Evolutionary conservation across 2,888 invertebrate genomes (phyloP), one percentile per base, ranked within the genome.

Genomic region (Poecilobothrus nobilitatus): DNA sequence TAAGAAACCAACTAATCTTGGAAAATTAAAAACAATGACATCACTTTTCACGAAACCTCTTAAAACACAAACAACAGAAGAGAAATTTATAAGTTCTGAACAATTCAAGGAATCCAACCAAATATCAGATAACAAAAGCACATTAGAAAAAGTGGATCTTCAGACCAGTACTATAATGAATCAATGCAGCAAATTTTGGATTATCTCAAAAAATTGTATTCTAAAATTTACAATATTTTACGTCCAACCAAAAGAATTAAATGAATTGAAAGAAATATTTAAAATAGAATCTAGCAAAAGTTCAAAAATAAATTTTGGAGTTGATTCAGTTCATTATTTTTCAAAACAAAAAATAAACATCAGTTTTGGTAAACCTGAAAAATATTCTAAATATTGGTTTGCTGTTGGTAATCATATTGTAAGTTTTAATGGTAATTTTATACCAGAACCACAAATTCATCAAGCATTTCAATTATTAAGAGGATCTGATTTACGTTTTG

Each of bases 381-480:
- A 10, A 64, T n/a, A 33, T 34, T 65, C 65, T 10, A 65, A 20
- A 34, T 65, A 37, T 65, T 65, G 65, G 65, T 65, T 65, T 65
- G 65, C 34, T 34, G 37, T n/a, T 65, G 37, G 12, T 37, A 34
- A n/a, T 20, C 10, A n/a, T 65, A 20, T 65, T n/a, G 22, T 12
- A 8, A 10, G 1, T 12, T 65, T 65, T 37, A 20, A 65, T 2
- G 65, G 65, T 37, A 18, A 65, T 12, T 33, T 6, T 20, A 8
- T 37, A 10, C 20, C 20, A 65, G n/a, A 10, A 10, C 20, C 34
- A 20, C 33, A 65, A 65, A 37, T 65, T 20, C 65, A 33, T 34
- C 65, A 65, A 34, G 37, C 33, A n/a, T 65, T 65, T 9, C 33
- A 37, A 33, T 9, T 65, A 20, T 20, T 65, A 20, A 37, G n/a